Base-by-base conservation (phyloP, 2,113 vertebrate species). In the Callopanchax toddi region DNA sequence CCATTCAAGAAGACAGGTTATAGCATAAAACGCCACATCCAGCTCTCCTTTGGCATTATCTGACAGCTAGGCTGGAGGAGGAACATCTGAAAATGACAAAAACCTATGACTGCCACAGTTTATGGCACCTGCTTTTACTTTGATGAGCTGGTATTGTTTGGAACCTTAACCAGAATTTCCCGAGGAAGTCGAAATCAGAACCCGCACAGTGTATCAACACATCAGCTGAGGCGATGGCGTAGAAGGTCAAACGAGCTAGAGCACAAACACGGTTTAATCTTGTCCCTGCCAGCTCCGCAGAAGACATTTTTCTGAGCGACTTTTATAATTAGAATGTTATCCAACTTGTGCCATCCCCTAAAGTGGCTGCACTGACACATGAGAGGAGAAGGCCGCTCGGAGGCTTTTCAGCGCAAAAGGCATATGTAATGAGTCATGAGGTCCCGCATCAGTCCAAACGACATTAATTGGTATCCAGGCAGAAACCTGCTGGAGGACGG, bases 351-450 rank as follows among this genome's bases (percentile, higher is more conserved):
- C 80, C 72, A 63, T 72, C 65, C 81, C 73, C 74, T 58, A 12
- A 44, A 81, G 80, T 72, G 79, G 79, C 74, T 76, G 76, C 80
- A 48, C 60, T 81, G 78, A 80, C 75, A 61, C 74, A 78, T 73
- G 16, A 69, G 72, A 70, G 79, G 50, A 78, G 69, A 54, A 65
- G 67, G 56, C 25, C 60, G 72, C 80, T 84, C 2, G 17, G 74
- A 83, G 85, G 79, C 67, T 82, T 82, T 82, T 80, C 60, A 6
- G 49, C 60, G 70, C 60, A 68, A 71, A 78, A 85, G 67, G 81
- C 87, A 85, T 61, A 85, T 60, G 79, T 81, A 85, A 82, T 87
- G 85, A 91, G 79, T 89, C 89, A 86, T 45, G 25, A 71, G 67
- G 73, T 73, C 79, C 56, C 54, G 65, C 69, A 85, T 57, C 64